Conservation (phyloP, 2,888 invertebrate genomes). For the Coelogynopora nodosa region DNA sequence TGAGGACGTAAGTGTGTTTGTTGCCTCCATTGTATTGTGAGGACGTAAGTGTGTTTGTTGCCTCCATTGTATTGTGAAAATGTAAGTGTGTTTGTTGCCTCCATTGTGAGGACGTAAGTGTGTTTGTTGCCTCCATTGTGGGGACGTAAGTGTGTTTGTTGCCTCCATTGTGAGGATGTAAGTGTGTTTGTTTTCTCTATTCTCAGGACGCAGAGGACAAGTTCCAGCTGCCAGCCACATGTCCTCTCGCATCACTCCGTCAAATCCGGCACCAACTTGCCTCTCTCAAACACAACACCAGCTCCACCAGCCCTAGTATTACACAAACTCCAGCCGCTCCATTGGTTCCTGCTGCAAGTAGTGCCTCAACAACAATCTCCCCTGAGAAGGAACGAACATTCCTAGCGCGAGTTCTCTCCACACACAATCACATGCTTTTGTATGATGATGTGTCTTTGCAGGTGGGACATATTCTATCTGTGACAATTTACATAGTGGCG, state of each 20-base stretch:
- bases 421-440: background rate
- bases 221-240: background rate
- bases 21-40: too few species aligned
- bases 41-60: too few species aligned
- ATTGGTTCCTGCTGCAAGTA: background rate
- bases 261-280: background rate
- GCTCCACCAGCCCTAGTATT: background rate
- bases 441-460: background rate
- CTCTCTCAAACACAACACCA: background rate
- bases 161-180: too few species aligned
- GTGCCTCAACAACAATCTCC: background rate
- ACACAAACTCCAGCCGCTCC: background rate
- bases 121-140: too few species aligned
- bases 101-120: too few species aligned
- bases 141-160: too few species aligned
- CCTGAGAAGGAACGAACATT: background rate
- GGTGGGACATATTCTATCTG: background rate
- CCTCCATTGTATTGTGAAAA: too few species aligned
- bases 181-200: too few species aligned
- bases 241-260: background rate
- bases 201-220: conserved; percentile 8
- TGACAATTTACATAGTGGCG: too few species aligned
- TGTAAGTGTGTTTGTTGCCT: too few species aligned
- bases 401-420: background rate
- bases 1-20: too few species aligned